Conservation (phyloP, 2,888 invertebrate genomes). For the Invenusta paracnida region DNA sequence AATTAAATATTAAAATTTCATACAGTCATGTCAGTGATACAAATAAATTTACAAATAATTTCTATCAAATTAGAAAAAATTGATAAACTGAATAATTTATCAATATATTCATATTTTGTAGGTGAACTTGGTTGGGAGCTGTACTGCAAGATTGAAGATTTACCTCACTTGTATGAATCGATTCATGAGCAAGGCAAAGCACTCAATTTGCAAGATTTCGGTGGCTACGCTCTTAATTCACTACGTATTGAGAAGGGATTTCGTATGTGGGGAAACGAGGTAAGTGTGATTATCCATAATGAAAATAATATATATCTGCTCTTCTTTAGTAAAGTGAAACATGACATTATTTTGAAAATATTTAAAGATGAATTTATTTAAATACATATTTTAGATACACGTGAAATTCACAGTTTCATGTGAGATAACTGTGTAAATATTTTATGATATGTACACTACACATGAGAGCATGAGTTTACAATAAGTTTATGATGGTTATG, state of each 20-base stretch:
- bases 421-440: not conserved
- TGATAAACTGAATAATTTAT: no score
- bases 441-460: no score
- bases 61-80: not conserved
- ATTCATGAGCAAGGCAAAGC: conserved; percentile 55
- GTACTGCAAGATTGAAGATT: conserved; percentile 56
- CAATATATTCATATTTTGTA: conserved; percentile 47
- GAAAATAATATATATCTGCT: no score
- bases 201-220: conserved; percentile 60
- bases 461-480: no score
- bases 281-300: no score
- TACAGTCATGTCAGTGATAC: no score
- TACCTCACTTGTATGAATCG: conserved; percentile 56
- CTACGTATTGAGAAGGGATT: conserved; percentile 62
- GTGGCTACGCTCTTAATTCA: conserved; percentile 59
- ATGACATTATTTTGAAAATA: not conserved
- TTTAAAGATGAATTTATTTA: not conserved
- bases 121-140: conserved; percentile 62
- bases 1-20: no score
- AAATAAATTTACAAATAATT: not conserved
- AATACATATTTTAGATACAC: not conserved
- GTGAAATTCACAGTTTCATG: no score
- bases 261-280: conserved; percentile 60
- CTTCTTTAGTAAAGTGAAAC: no score
- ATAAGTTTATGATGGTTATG: no score